phyloP scores from a whole-genome alignment of 2,888 invertebrate species.

The Philopedon plagiatum region DNA sequence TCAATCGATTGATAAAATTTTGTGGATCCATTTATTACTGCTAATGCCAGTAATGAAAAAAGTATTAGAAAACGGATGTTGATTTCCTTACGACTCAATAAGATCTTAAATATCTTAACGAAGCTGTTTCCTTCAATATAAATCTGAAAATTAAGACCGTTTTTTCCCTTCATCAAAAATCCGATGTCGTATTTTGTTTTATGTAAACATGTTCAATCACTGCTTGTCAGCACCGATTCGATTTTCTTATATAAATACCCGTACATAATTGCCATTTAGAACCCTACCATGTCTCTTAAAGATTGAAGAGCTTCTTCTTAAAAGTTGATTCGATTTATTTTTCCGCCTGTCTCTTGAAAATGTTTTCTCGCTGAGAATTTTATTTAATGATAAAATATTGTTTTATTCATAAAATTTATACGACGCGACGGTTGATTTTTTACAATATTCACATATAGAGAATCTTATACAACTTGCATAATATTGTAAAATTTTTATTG shows the following conservation, averaged over 20 bases:
- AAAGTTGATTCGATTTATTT: not conserved
- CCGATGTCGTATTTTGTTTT: not conserved
- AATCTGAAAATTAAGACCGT: not conserved
- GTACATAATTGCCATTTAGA: constrained; percentile 27
- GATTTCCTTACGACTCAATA: no score
- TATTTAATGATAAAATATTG: no score
- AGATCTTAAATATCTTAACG: not conserved
- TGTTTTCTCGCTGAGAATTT: not conserved
- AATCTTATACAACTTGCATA: no score
- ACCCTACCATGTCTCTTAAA: constrained; percentile 3
- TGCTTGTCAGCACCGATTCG: constrained; percentile 20
- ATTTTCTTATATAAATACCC: constrained; percentile 25
- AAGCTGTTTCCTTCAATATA: not conserved
- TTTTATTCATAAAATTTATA: no score
- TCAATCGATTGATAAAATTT: no score
- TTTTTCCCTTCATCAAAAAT: not conserved
- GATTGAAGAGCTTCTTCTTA: constrained; percentile 22
- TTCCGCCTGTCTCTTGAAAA: no score
- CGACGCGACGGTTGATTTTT: no score
- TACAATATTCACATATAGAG: no score
- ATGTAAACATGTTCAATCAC: constrained; percentile 26
- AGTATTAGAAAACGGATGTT: no score
- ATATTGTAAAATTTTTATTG: no score
- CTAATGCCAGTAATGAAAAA: no score
- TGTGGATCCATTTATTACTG: no score